These are phyloP conservation scores for Sinotaia quadrata DNA, from an alignment of 2,888 invertebrate genomes.

Conservation along the genomic window DNA sequence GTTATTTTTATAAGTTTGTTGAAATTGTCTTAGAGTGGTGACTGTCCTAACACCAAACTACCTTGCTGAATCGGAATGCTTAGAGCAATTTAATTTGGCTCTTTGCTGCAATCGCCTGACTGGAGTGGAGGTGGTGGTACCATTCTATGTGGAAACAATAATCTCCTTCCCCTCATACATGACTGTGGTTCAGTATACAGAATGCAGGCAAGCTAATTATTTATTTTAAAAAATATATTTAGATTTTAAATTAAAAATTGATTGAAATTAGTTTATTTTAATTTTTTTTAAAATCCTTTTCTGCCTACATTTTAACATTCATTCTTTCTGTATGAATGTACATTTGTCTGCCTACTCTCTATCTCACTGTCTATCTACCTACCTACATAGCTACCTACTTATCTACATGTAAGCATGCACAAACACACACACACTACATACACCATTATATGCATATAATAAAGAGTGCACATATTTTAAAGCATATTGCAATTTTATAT, in stretches of 20 bases:
- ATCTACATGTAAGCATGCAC: no score
- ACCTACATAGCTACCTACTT: no score
- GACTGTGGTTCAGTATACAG: slow-evolving; percentile 66
- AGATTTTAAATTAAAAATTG: not conserved
- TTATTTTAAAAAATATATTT: not conserved
- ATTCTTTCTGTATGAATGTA: not conserved
- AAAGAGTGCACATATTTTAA: no score
- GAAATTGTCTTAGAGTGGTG: no score
- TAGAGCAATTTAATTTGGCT: slow-evolving; percentile 68
- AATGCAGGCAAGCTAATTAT: slow-evolving; percentile 60
- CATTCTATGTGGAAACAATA: slow-evolving; percentile 58
- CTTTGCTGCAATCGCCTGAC: slow-evolving; percentile 63
- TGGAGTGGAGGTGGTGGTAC: slow-evolving; percentile 52
- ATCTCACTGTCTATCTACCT: not conserved
- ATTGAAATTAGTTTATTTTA: not conserved
- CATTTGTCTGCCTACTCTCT: not conserved
- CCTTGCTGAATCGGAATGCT: slow-evolving; percentile 50
- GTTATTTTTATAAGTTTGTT: slow-evolving; percentile 31
- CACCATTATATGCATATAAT: no score
- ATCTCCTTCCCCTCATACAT: slow-evolving; percentile 63
- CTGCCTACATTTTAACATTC: not conserved
- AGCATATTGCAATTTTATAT: no score
- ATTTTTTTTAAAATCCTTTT: not conserved
- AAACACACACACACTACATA: no score
- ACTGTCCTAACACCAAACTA: slow-evolving; percentile 58